Evolutionary conservation across 2,797 vertebrate genomes (phyloP).

Genomic region (Hyperoplus immaculatus): DNA sequence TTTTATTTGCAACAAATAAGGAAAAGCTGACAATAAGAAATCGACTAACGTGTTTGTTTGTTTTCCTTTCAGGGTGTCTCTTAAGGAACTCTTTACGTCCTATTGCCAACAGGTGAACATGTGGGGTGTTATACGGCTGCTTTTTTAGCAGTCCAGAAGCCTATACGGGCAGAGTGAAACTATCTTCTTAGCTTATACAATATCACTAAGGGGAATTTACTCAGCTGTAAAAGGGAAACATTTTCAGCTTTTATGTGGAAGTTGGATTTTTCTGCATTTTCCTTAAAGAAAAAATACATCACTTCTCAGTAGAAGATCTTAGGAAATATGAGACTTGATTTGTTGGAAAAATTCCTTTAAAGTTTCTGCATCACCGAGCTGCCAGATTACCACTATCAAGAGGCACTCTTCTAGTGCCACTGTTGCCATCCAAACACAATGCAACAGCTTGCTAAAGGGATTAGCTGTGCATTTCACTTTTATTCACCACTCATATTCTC

Average conservation of each 20-base stretch:
- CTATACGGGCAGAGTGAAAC: background rate
- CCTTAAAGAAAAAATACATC: background rate
- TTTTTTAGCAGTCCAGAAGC: background rate
- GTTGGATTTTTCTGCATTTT: background rate
- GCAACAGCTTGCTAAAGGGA: slow-evolving; percentile 72
- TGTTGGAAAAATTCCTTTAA: slow-evolving; percentile 27
- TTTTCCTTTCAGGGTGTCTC: background rate
- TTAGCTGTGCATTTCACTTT: slow-evolving; percentile 73
- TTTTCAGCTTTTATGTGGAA: background rate
- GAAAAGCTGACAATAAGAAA: slow-evolving; percentile 6
- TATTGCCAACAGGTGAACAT: slow-evolving; percentile 2
- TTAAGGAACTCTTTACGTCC: background rate
- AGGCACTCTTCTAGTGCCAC: slow-evolving; percentile 40
- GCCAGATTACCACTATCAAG: slow-evolving; percentile 62
- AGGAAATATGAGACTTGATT: background rate
- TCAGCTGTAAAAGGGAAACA: background rate
- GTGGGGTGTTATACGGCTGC: background rate
- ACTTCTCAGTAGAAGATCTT: background rate
- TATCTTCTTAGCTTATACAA: background rate
- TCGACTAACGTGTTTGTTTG: no score
- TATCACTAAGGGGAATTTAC: background rate
- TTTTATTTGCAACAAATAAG: slow-evolving; percentile 2
- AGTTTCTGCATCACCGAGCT: slow-evolving; percentile 27
- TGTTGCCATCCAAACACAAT: slow-evolving; percentile 66
- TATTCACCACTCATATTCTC: background rate